phyloP scores from a whole-genome alignment of 2,888 invertebrate species.

The Cyrtodaria siliqua region DNA sequence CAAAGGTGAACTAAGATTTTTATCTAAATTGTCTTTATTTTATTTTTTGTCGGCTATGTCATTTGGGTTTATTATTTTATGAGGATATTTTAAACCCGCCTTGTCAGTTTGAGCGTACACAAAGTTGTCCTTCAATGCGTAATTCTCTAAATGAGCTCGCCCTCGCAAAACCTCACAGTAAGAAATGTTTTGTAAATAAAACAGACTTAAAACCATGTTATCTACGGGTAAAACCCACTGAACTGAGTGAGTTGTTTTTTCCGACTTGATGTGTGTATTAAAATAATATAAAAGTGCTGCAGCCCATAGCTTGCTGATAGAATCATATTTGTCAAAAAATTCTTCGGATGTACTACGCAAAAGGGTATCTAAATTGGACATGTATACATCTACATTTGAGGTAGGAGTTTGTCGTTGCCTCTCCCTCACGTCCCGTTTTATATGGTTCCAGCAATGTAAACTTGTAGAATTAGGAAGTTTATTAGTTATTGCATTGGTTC shows the following conservation, averaged over 20 bases:
- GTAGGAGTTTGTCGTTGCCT: conserved; percentile 7
- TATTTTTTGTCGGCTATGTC: neutral
- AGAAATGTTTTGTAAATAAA: conserved; percentile 29
- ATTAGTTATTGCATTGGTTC: conserved; percentile 17
- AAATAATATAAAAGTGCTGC: too few species aligned
- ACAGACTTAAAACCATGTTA: conserved; percentile 28
- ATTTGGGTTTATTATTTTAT: conserved; percentile 13
- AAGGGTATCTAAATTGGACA: conserved; percentile 9
- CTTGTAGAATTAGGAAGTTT: conserved; percentile 1
- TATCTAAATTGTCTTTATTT: too few species aligned
- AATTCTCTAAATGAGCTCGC: conserved; percentile 14
- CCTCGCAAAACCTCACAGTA: conserved; percentile 4
- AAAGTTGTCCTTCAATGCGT: conserved; percentile 5
- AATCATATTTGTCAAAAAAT: too few species aligned
- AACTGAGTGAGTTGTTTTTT: too few species aligned
- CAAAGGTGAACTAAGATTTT: too few species aligned
- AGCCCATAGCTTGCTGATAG: too few species aligned
- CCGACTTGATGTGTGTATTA: too few species aligned
- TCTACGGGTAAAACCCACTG: conserved; percentile 13
- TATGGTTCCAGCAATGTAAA: conserved; percentile 22
- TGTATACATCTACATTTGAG: conserved; percentile 5
- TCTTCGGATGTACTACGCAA: neutral
- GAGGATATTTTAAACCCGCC: conserved; percentile 10
- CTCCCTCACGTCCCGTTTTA: conserved; percentile 3
- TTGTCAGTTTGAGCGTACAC: neutral